Conservation (phyloP, 1,140 invertebrate genomes). For the Procambarus clarkii region DNA sequence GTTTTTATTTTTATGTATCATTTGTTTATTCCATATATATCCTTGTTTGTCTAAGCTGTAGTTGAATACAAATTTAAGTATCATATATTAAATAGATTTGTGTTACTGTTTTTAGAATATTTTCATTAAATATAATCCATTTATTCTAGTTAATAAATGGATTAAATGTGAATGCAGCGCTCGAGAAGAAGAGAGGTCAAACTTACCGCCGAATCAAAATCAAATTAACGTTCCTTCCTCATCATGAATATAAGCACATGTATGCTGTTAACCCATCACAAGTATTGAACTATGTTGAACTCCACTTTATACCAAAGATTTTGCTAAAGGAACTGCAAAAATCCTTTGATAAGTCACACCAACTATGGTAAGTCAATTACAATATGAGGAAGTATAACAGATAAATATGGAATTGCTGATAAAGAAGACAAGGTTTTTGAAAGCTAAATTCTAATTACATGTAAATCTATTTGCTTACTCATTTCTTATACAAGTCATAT, state of each 20-base stretch:
- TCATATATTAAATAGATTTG: too few species aligned
- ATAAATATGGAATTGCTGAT: too few species aligned
- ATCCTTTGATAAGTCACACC: constrained; percentile 77
- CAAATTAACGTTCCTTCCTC: constrained; percentile 84
- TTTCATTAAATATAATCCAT: background rate
- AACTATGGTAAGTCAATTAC: constrained; percentile 16
- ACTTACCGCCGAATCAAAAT: constrained; percentile 59
- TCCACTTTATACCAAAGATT: constrained; percentile 74
- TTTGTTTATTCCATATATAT: too few species aligned
- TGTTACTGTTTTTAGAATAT: background rate
- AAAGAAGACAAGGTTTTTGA: too few species aligned
- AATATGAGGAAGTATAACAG: too few species aligned
- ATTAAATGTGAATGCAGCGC: constrained; percentile 4
- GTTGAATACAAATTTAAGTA: too few species aligned
- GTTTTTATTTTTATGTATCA: too few species aligned
- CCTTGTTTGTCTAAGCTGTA: too few species aligned
- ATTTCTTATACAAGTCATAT: too few species aligned
- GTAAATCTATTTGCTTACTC: too few species aligned
- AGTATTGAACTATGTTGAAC: constrained; percentile 79
- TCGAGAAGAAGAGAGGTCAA: background rate
- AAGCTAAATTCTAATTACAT: too few species aligned
- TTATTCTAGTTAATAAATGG: constrained; percentile 7
- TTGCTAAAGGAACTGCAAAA: constrained; percentile 79
- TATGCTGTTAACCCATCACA: constrained; percentile 83
- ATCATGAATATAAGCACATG: constrained; percentile 83